These are phyloP conservation scores for Corythaeola cristata DNA, from an alignment of 2,113 vertebrate genomes.

Conservation along the genomic window DNA sequence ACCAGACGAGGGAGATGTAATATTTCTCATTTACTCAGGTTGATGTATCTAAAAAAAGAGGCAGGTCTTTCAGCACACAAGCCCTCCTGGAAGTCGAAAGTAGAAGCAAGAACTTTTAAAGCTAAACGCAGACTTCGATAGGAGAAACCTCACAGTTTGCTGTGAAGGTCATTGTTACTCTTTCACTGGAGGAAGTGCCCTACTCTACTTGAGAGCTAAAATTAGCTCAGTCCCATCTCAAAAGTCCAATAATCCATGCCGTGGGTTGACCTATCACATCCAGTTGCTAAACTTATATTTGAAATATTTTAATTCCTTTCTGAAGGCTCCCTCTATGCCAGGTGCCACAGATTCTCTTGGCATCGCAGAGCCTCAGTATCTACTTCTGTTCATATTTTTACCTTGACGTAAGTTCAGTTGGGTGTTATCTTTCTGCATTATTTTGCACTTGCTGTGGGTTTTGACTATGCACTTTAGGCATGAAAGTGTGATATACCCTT, in stretches of 20 bases:
- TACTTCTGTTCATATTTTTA: background rate
- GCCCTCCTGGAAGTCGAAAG: background rate
- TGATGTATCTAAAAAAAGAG: background rate
- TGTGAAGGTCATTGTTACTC: constrained; percentile 14
- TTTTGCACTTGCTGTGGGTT: background rate
- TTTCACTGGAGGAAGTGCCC: background rate
- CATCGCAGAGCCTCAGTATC: background rate
- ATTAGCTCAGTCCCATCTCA: background rate
- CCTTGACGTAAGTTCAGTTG: background rate
- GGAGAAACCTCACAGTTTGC: background rate
- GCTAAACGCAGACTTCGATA: background rate
- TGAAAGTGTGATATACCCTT: background rate
- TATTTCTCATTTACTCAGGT: background rate
- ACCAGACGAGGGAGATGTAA: background rate
- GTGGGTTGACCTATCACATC: background rate
- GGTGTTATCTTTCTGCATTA: background rate
- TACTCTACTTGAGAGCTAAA: background rate
- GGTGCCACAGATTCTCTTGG: background rate
- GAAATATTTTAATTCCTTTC: background rate
- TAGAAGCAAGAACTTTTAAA: background rate
- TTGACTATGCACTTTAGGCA: background rate
- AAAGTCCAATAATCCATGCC: background rate
- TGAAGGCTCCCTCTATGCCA: background rate
- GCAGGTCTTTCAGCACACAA: background rate
- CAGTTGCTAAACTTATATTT: background rate